phyloP scores from a whole-genome alignment of 1,140 invertebrate genomes.

The Nephila pilipes region DNA sequence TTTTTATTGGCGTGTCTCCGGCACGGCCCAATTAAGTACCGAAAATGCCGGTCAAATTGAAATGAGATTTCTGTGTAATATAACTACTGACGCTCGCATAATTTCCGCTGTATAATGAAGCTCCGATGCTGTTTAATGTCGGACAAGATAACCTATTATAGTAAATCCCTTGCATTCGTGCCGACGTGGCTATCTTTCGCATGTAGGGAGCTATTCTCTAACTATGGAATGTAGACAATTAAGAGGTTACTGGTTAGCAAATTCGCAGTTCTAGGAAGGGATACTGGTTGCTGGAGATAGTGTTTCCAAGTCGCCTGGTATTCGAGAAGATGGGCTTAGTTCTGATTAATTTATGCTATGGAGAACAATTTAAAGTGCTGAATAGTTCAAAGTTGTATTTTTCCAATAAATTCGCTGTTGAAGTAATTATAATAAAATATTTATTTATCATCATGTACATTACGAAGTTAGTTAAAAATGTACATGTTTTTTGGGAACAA shows the following conservation, averaged over 20 bases:
- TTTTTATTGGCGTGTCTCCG: slow-evolving; percentile 53
- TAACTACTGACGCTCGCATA: slow-evolving; percentile 34
- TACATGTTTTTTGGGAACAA: too few relatives aligned
- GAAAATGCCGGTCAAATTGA: slow-evolving; percentile 31
- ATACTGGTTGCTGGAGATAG: background rate
- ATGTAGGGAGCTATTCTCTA: background rate
- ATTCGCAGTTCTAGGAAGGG: background rate
- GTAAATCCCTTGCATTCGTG: slow-evolving; percentile 21
- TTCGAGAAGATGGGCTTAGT: background rate
- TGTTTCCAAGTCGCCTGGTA: background rate
- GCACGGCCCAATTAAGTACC: slow-evolving; percentile 10
- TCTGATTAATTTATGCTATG: background rate
- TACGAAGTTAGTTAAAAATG: too few relatives aligned
- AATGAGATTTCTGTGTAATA: slow-evolving; percentile 46
- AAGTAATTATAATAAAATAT: too few relatives aligned
- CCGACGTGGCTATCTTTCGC: slow-evolving; percentile 32
- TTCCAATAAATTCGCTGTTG: too few relatives aligned
- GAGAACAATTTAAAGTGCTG: background rate
- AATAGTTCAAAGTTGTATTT: background rate
- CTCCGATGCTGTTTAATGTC: slow-evolving; percentile 36
- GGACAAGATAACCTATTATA: slow-evolving; percentile 38
- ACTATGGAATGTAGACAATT: slow-evolving; percentile 24
- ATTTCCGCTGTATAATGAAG: slow-evolving; percentile 41
- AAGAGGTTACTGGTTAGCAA: slow-evolving; percentile 30
- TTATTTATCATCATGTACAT: too few relatives aligned